Percentiles rank a stretch among this genome's conserved stretches.
These are phyloP conservation scores for Odontocerum albicorne DNA, from an alignment of 2,888 invertebrate species.

Conservation along the genomic window DNA sequence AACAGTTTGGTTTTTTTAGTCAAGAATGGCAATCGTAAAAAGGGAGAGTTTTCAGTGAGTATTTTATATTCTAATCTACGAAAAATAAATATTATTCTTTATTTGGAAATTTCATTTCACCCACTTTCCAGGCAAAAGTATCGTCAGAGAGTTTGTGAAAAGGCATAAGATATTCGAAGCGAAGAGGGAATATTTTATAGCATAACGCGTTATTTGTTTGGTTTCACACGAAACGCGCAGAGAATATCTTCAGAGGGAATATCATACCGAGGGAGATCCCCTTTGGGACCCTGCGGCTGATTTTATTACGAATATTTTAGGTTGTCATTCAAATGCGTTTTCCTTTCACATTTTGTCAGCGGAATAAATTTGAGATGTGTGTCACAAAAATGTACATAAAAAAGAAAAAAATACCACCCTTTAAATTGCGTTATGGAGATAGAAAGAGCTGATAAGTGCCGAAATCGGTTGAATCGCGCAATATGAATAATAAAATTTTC, in stretches of 20 bases:
- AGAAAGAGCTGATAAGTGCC: constrained; percentile 14
- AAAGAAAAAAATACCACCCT: constrained; percentile 4
- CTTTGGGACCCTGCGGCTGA: constrained; percentile 26
- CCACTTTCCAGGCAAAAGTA: constrained; percentile 13
- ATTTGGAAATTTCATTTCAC: constrained; percentile 19
- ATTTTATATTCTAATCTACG: too few relatives aligned
- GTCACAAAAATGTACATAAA: constrained; percentile 11
- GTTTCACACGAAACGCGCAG: constrained; percentile 34
- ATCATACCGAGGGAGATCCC: constrained; percentile 27
- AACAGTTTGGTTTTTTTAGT: too few relatives aligned
- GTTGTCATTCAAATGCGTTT: constrained; percentile 36
- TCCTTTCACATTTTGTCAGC: constrained; percentile 30
- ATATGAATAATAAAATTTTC: constrained; percentile 3
- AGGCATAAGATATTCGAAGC: constrained; percentile 14
- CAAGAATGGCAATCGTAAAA: too few relatives aligned
- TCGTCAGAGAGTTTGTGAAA: constrained; percentile 14
- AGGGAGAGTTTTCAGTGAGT: too few relatives aligned
- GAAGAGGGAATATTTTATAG: constrained; percentile 21
- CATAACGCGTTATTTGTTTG: constrained; percentile 37
- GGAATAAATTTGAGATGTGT: constrained; percentile 26
- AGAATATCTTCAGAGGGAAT: constrained; percentile 29
- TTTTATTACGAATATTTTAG: constrained; percentile 37
- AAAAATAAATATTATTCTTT: too few relatives aligned
- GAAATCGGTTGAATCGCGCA: background rate
- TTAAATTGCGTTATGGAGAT: constrained; percentile 10